phyloP scores from a whole-genome alignment of 2,113 vertebrate species.

The Merops nubicus region DNA sequence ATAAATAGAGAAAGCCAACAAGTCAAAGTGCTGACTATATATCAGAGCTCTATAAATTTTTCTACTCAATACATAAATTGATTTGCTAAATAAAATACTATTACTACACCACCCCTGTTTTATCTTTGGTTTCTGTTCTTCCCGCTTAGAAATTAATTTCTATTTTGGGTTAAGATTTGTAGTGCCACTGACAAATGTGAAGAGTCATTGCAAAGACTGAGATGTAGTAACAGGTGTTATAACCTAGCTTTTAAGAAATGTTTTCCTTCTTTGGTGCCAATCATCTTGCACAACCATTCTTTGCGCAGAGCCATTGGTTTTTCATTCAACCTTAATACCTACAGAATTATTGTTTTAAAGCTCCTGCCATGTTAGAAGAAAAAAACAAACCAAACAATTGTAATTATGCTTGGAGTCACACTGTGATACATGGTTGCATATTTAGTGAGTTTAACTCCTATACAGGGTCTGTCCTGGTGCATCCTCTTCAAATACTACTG shows the following conservation, averaged over 20 bases:
- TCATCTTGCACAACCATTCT: background rate
- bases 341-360: background rate
- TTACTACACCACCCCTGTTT: constrained; percentile 5
- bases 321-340: background rate
- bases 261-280: background rate
- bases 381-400: background rate
- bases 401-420: background rate
- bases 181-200: background rate
- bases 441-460: background rate
- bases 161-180: background rate
- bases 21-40: background rate
- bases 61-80: constrained; percentile 33
- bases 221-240: background rate
- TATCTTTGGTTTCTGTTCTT: background rate
- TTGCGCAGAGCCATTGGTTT: background rate
- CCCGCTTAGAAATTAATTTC: background rate
- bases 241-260: background rate
- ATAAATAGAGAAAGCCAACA: background rate
- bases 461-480: background rate
- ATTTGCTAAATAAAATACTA: constrained; percentile 47
- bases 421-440: background rate
- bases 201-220: background rate
- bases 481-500: background rate
- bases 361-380: background rate
- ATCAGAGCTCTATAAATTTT: constrained; percentile 20